Base-by-base conservation (phyloP, 1,140 invertebrate genomes). In the Sycophila sp. region DNA sequence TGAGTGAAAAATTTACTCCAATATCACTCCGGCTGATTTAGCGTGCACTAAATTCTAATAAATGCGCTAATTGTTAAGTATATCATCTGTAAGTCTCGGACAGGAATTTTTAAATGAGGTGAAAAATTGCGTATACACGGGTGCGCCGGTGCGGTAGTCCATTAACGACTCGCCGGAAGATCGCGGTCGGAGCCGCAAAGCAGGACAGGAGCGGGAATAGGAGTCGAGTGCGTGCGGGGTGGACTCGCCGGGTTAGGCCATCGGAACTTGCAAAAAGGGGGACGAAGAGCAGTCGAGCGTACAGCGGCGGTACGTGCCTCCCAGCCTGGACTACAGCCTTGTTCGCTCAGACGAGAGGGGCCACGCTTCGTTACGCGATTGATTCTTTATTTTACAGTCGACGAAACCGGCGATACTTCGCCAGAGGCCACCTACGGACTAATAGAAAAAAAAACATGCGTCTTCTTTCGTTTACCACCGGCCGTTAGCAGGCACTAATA, bases 351-450 rank as follows among this genome's bases (percentile, higher is more conserved):
- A 55, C 28, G 28, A 17, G 60, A 36, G n/a, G n/a, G 28, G 22
- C 51, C 19, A 66, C 26, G 64, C 49, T 66, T 66, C 55, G 53
- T 68, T 68, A 59, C 42, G 19, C 65, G 55, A 68, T 68, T 47
- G 53, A 68, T 68, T 68, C 65, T 68, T 68, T 59, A 68, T 68
- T 68, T 68, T 68, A 59, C 65, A 68, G 65, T 68, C 49, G 64
- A 66, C 64, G 36, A 19, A 30, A 56, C 38, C n/a, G n/a, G 42
- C 42, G 13, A 49, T 58, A 32, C 24, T 6, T 6, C 15, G 40
- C 4, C 6, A n/a, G 26, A 7, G 53, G 53, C n/a, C 7, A 58
- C 3, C n/a, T 13, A 53, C 15, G 22, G 51, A 53, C 22, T 45
- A 30, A 45, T 45, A 13, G 40, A 45, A 62, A 62, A 47, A 11